Conservation (phyloP, 2,888 invertebrate species). For the Lomographa bimaculata region DNA sequence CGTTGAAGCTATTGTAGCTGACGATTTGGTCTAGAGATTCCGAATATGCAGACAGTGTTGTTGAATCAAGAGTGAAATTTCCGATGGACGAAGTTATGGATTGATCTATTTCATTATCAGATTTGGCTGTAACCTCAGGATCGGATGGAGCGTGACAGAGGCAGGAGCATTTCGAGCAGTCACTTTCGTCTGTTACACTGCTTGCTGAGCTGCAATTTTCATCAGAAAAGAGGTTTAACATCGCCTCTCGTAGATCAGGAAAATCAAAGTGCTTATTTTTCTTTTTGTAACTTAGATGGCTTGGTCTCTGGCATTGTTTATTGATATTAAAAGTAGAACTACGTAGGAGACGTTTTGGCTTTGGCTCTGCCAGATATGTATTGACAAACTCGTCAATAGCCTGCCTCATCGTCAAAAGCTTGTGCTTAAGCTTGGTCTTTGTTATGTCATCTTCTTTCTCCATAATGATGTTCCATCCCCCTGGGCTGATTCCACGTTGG, state of each 20-base stretch:
- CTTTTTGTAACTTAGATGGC: constrained; percentile 56
- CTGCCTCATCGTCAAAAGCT: constrained; percentile 57
- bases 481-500: constrained; percentile 47
- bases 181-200: constrained; percentile 20
- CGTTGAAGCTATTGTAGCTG: constrained; percentile 72
- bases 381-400: constrained; percentile 58
- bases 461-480: constrained; percentile 65
- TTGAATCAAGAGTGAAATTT: constrained; percentile 66
- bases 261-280: constrained; percentile 66
- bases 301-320: constrained; percentile 43
- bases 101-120: constrained; percentile 47
- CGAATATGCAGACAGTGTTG: constrained; percentile 68
- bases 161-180: constrained; percentile 50
- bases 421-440: constrained; percentile 58
- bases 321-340: constrained; percentile 42
- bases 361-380: constrained; percentile 41
- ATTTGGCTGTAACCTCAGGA: constrained; percentile 54
- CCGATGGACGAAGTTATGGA: constrained; percentile 73
- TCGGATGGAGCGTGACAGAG: constrained; percentile 43
- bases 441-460: constrained; percentile 59
- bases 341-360: constrained; percentile 12
- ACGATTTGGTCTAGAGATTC: constrained; percentile 69
- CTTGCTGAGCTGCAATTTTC: constrained; percentile 28
- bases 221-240: constrained; percentile 56
- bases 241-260: constrained; percentile 66